phyloP scores from a whole-genome alignment of 2,113 vertebrate species.

The Dasyurus viverrinus region DNA sequence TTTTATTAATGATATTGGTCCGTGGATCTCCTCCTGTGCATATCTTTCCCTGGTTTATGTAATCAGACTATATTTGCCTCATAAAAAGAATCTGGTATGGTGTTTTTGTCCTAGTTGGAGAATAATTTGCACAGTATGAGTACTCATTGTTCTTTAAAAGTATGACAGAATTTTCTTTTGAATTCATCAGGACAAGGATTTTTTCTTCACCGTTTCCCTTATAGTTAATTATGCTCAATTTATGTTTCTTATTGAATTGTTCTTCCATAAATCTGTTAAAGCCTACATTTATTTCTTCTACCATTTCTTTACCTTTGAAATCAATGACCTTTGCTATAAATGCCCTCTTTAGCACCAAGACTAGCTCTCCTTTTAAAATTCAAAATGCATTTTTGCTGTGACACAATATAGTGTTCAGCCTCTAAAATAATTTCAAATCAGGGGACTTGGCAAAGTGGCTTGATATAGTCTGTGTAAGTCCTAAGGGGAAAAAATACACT shows the following conservation, averaged over 20 bases:
- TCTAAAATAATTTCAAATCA: conserved; percentile 59
- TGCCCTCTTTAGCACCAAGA: not conserved
- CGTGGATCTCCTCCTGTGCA: not conserved
- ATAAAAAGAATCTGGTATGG: not conserved
- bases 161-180: not conserved
- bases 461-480: conserved; percentile 32
- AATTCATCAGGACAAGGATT: not conserved
- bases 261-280: not conserved
- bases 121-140: not conserved
- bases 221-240: not conserved
- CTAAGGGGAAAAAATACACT: conserved; percentile 42
- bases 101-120: not conserved
- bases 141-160: not conserved
- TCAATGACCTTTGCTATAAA: not conserved
- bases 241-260: not conserved
- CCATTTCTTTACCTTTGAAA: not conserved
- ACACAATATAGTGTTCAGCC: conserved; percentile 4
- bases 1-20: not conserved
- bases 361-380: conserved; percentile 32
- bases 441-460: conserved; percentile 48
- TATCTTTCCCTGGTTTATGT: not conserved
- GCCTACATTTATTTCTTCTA: not conserved
- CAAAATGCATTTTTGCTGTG: not conserved
- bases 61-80: not conserved
- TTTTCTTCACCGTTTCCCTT: not conserved